Evolutionary conservation across 2,888 invertebrate genomes (phyloP), one percentile per base, ranked within the genome.

Genomic region (Polylopha cassiicola): DNA sequence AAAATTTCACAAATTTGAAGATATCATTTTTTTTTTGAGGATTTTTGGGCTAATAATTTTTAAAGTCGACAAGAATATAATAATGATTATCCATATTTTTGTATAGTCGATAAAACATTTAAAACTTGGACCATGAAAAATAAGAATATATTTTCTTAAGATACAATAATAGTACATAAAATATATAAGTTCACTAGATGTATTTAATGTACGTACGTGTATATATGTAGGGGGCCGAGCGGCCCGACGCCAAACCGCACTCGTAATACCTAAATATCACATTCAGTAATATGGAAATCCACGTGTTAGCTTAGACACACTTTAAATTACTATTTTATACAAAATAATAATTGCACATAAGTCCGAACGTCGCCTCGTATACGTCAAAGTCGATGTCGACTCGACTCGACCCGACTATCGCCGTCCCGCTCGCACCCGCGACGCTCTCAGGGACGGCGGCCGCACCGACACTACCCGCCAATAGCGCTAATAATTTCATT

Each of bases 291-390:
- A 86, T 84, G 81, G 84, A 84, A 84, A 82, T 80, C 82, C 82
- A 80, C 82, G 81, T 82, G 81, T 78, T 78, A 78, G 77, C 79
- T 79, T 79, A 82, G 77, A 85, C 81, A 82, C 80, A 76, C 76
- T 78, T 79, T 67, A 73, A 64, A 77, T 78, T 79, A 79, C 78
- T 78, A 80, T 81, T 81, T 80, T 81, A 75, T 81, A 84, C 82
- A 84, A 84, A 85, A 84, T 85, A 82, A 85, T 86, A 86, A 86
- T 86, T 86, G 86, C 86, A 86, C 86, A 80, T 74, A 82, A 84
- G 77, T 84, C 79, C 81, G 71, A 71, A 74, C 74, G 47, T 70
- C 59, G 73, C 69, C 64, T 61, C 68, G 66, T 59, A 62, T 59
- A 61, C 62, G 46, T 57, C 67, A 70, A 69, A 55, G 52, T 53